Percentiles rank a stretch among this genome's conserved stretches.
These are phyloP conservation scores for Nebria ingens DNA, from an alignment of 1,140 invertebrate species.

Conservation along the genomic window DNA sequence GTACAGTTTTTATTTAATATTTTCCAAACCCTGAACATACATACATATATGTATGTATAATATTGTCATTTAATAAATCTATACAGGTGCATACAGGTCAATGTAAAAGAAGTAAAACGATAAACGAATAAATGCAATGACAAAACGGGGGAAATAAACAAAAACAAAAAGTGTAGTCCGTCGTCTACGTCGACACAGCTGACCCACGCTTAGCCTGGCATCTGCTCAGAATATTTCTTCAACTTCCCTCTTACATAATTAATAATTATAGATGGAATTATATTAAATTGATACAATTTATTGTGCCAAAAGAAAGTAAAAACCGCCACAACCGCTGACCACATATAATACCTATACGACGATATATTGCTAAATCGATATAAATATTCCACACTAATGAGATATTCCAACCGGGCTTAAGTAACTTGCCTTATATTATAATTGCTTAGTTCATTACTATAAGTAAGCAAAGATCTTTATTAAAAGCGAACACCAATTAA, in stretches of 20 bases:
- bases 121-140: neutral
- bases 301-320: neutral
- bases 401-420: neutral
- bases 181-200: neutral
- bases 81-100: too few species aligned
- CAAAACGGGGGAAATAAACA: neutral
- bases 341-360: too few species aligned
- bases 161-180: neutral
- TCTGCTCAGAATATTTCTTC: conserved; percentile 2
- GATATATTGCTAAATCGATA: too few species aligned
- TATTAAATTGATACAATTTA: conserved; percentile 8
- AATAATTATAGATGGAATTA: conserved; percentile 8
- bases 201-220: neutral
- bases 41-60: too few species aligned
- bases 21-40: too few species aligned
- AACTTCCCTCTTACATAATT: neutral
- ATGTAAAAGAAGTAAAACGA: too few species aligned
- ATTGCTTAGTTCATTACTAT: conserved; percentile 9
- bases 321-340: too few species aligned
- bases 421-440: neutral
- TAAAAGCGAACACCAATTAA: conserved; percentile 6
- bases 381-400: conserved; percentile 1
- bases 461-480: conserved; percentile 1
- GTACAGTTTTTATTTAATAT: too few species aligned
- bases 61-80: too few species aligned